Evolutionary conservation across 2,888 invertebrate species (phyloP).

Genomic region (Lycocerus yunnanus): DNA sequence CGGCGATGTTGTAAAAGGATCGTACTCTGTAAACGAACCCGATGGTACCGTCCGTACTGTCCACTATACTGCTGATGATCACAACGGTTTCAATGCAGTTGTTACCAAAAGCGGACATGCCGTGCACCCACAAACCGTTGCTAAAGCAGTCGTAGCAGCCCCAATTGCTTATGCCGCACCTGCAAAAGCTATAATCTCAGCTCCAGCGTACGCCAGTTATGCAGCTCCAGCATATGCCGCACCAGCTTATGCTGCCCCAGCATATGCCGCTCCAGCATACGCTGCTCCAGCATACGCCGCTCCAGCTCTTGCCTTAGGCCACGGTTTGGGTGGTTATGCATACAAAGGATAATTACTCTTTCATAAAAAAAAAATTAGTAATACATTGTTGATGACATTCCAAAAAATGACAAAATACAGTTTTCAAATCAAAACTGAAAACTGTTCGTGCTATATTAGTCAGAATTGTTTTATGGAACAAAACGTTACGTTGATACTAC

Average conservation of each 20-base stretch:
- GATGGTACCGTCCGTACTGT: conserved; percentile 64
- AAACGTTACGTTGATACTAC: neutral
- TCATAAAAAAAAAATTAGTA: conserved; percentile 1
- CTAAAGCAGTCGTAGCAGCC: conserved; percentile 45
- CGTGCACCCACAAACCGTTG: conserved; percentile 56
- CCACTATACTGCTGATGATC: conserved; percentile 63
- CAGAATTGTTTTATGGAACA: neutral
- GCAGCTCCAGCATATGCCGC: conserved; percentile 19
- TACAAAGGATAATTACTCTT: conserved; percentile 23
- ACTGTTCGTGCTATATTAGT: neutral
- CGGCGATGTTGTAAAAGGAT: conserved; percentile 62
- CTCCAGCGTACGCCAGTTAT: neutral
- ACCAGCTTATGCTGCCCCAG: neutral
- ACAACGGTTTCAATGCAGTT: conserved; percentile 58
- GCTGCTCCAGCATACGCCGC: conserved; percentile 2
- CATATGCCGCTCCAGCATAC: neutral
- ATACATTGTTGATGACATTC: conserved; percentile 7
- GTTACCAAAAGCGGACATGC: conserved; percentile 61
- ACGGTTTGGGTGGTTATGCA: conserved; percentile 8
- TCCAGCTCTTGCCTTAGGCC: conserved; percentile 10
- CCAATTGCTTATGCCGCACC: conserved; percentile 33
- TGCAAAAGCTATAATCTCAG: neutral
- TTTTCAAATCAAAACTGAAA: conserved; percentile 8
- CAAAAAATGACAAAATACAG: neutral
- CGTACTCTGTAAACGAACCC: conserved; percentile 62